Evolutionary conservation across 2,888 invertebrate species (phyloP), one percentile per base, ranked within the genome.

Genomic region (Apeira syringaria): DNA sequence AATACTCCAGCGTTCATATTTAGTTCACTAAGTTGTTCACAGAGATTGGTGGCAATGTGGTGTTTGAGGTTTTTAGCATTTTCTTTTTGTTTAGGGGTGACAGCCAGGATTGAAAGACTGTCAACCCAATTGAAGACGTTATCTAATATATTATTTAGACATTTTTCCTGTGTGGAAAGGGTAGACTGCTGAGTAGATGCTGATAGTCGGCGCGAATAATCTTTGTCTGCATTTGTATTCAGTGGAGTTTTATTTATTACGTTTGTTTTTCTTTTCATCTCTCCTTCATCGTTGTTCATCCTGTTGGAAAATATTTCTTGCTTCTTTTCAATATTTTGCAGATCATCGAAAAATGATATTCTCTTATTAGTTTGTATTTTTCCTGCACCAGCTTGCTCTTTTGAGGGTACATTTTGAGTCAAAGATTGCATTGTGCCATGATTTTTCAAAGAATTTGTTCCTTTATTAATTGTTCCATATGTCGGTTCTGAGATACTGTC

Each of bases 381-480:
- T 26, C 69, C 64, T 30, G 41, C n/a, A 1, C 45, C 36, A 6
- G 47, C 55, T 49, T 61, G 61, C 3, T 53, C 47, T 39, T 43
- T 43, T 17, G 74, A 17, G 2, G 77, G 72, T 36, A 78, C 20
- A 29, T 67, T 56, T 64, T 61, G 1, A 74, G 5, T 72, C 74
- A 79, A 6, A 69, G 59, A 11, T 61, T 58, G 4, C 80, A 63
- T 44, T 67, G 53, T 7, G 73, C 62, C n/a, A 59, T 74, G 74
- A 10, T 71, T 63, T 59, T 67, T 68, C 0, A 59, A 50, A 43
- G 68, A 61, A 53, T 74, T 68, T 12, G 71, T 64, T 57, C 74
- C 68, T 17, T 62, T 51, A 47, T 50, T 64, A 31, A 75, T 53
- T 1, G 67, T 59, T 35, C 74, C 68, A 13, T 71, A 66, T 30